A percentile compares a stretch with the other conserved stretches of the same genome.
Evolutionary conservation across 2,888 invertebrate species (phyloP).

Genomic region (Hypolimnas misippus): DNA sequence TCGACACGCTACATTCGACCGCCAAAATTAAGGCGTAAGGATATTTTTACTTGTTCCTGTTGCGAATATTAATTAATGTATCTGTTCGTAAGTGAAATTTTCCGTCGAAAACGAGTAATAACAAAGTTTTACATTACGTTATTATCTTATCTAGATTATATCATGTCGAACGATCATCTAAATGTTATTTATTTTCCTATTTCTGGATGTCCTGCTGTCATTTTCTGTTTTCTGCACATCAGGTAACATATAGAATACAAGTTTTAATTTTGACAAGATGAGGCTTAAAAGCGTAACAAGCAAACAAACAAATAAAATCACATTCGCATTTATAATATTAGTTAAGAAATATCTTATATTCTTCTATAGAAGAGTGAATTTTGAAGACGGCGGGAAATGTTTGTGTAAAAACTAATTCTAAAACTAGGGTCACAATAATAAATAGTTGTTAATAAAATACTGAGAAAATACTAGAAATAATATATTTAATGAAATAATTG

Average conservation of each 20-base stretch:
- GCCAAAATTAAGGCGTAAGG: constrained; percentile 9
- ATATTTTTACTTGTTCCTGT: background rate
- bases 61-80: constrained; percentile 7
- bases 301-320: too few species aligned
- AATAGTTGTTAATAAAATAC: background rate
- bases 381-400: background rate
- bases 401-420: background rate
- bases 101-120: background rate
- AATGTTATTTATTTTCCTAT: too few species aligned
- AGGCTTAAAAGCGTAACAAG: too few species aligned
- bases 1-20: background rate
- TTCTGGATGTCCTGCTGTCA: too few species aligned
- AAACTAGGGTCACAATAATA: background rate
- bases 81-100: constrained; percentile 11
- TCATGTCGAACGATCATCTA: too few species aligned
- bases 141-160: background rate
- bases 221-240: too few species aligned
- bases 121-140: background rate
- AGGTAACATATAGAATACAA: too few species aligned
- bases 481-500: constrained; percentile 10
- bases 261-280: too few species aligned
- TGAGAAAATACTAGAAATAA: background rate
- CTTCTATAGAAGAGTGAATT: background rate
- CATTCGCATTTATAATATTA: too few species aligned
- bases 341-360: background rate